phyloP scores from a whole-genome alignment of 1,140 invertebrate genomes.

The Apis florea region DNA sequence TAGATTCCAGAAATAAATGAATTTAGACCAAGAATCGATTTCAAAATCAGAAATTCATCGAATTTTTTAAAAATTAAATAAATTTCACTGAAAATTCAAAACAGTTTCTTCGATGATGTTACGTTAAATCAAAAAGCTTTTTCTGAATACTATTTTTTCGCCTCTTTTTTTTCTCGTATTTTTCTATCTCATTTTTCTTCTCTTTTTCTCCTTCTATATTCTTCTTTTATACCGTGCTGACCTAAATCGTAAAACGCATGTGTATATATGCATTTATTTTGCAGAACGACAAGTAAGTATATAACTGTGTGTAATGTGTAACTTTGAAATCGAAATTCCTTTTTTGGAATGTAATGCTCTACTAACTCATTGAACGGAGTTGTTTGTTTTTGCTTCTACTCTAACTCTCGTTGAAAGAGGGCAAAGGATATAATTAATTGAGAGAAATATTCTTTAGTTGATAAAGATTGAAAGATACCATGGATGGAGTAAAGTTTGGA shows the following conservation, averaged over 20 bases:
- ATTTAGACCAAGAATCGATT: not conserved
- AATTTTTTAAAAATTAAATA: slow-evolving; percentile 3
- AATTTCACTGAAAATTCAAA: not conserved
- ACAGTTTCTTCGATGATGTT: not conserved
- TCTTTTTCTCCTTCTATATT: not conserved
- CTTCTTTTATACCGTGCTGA: not conserved
- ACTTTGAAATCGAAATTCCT: slow-evolving; percentile 18
- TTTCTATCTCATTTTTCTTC: not conserved
- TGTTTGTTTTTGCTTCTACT: not conserved
- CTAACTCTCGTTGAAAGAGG: no score
- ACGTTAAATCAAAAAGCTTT: not conserved
- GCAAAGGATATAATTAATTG: not conserved
- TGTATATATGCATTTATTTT: not conserved
- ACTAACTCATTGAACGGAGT: not conserved
- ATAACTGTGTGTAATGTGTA: not conserved
- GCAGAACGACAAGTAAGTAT: not conserved
- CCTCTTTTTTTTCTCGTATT: not conserved
- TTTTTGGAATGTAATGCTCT: not conserved
- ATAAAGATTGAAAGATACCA: no score
- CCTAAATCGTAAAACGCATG: not conserved
- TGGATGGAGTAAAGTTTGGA: no score
- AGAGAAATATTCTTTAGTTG: no score
- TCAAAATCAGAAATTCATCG: not conserved
- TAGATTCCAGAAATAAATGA: not conserved
- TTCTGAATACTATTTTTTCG: not conserved